phyloP scores from a whole-genome alignment of 2,797 vertebrate species.

The Typhlichthys eigenmanni region DNA sequence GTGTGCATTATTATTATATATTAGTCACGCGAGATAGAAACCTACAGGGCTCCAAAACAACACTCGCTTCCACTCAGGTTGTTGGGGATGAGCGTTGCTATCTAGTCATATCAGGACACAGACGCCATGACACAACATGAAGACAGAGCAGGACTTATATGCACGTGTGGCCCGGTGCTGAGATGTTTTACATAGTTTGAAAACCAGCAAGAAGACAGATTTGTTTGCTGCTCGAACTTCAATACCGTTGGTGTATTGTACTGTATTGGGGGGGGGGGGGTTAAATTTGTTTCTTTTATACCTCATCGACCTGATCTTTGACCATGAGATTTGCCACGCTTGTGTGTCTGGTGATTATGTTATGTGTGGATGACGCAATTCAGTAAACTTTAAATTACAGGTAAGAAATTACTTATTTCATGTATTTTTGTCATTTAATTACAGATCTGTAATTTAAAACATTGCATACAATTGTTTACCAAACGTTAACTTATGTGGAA shows the following conservation, averaged over 20 bases:
- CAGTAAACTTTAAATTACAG: background rate
- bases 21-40: conserved; percentile 61
- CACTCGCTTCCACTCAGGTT: conserved; percentile 35
- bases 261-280: conserved; percentile 38
- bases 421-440: background rate
- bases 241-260: conserved; percentile 23
- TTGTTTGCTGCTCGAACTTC: conserved; percentile 52
- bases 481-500: conserved; percentile 45
- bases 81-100: conserved; percentile 51
- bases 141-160: conserved; percentile 39
- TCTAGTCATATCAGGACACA: conserved; percentile 73
- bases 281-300: conserved; percentile 71
- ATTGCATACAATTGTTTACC: too few relatives aligned
- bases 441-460: too few relatives aligned
- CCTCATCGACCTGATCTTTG: conserved; percentile 61
- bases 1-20: conserved; percentile 54
- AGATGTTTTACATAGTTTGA: conserved; percentile 52
- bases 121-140: conserved; percentile 48
- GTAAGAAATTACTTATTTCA: background rate
- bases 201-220: conserved; percentile 23
- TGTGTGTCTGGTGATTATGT: conserved; percentile 37
- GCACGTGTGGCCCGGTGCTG: conserved; percentile 45
- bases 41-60: conserved; percentile 65
- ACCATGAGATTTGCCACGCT: conserved; percentile 38
- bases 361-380: conserved; percentile 45